These are phyloP conservation scores for Alitta virens DNA, from an alignment of 2,888 invertebrate species.

Conservation along the genomic window DNA sequence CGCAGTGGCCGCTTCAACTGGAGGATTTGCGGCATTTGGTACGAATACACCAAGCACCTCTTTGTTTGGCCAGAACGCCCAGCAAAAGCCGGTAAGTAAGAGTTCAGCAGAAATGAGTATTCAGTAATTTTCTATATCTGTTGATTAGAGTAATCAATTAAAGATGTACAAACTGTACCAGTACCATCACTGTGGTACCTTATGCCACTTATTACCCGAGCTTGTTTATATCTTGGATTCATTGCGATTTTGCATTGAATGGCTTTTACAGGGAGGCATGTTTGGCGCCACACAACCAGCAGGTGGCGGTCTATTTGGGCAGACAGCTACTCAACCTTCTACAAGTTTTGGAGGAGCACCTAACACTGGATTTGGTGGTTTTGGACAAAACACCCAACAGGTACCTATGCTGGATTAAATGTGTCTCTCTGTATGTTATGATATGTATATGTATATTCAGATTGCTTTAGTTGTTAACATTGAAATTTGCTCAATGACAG, in stretches of 20 bases:
- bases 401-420: not conserved
- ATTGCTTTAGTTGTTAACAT: too few relatives aligned
- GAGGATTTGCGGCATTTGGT: slow-evolving; percentile 33
- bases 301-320: slow-evolving; percentile 30
- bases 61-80: slow-evolving; percentile 23
- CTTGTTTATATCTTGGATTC: not conserved
- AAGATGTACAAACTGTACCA: too few relatives aligned
- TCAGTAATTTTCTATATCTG: too few relatives aligned
- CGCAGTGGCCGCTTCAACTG: slow-evolving; percentile 28
- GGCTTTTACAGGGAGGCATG: slow-evolving; percentile 9
- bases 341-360: slow-evolving; percentile 34
- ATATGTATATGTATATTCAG: too few relatives aligned
- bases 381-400: slow-evolving; percentile 27
- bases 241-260: too few relatives aligned
- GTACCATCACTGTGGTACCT: too few relatives aligned
- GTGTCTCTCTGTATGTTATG: too few relatives aligned
- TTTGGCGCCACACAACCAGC: slow-evolving; percentile 22
- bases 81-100: too few relatives aligned
- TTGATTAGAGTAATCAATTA: too few relatives aligned
- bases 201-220: too few relatives aligned
- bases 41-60: slow-evolving; percentile 11
- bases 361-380: slow-evolving; percentile 44
- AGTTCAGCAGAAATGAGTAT: too few relatives aligned
- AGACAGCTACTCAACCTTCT: slow-evolving; percentile 55
- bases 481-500: too few relatives aligned